phyloP scores from a whole-genome alignment of 23 tunicate genomes.

The Aplidium turbinatum region DNA sequence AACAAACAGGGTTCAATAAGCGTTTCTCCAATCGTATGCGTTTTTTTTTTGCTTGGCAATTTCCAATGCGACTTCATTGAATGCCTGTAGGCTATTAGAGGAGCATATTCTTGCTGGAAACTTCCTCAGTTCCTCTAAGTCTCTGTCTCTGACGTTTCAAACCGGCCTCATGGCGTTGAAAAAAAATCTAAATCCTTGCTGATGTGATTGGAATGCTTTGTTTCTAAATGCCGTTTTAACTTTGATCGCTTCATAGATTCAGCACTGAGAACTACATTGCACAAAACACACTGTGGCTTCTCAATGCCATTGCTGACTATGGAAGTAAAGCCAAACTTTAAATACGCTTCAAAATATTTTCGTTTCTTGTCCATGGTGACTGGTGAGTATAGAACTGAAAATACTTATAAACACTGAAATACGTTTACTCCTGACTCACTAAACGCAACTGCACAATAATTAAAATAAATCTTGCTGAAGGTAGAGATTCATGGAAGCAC shows the following conservation, averaged over 20 bases:
- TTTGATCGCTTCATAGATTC: conserved; percentile 49
- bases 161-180: conserved; percentile 19
- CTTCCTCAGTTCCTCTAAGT: conserved; percentile 6
- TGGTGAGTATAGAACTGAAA: too few relatives aligned
- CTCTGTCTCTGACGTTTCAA: conserved; percentile 3
- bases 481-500: too few relatives aligned
- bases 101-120: conserved; percentile 4
- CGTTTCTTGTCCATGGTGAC: too few relatives aligned
- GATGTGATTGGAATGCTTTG: conserved; percentile 1
- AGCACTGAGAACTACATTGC: conserved; percentile 48
- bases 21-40: conserved; percentile 5
- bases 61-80: conserved; percentile 8
- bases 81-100: conserved; percentile 10
- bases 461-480: too few relatives aligned
- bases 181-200: conserved; percentile 20
- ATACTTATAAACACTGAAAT: too few relatives aligned
- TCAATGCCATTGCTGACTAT: conserved; percentile 18
- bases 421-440: too few relatives aligned
- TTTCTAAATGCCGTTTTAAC: conserved; percentile 31
- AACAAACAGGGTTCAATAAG: conserved; percentile 29
- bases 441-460: too few relatives aligned
- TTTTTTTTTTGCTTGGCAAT: conserved; percentile 13
- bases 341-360: background rate
- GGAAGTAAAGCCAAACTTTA: conserved; percentile 35
- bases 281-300: conserved; percentile 52